A percentile compares a stretch with the other conserved stretches of the same genome.
Conservation (phyloP, 1,140 invertebrate genomes). For the Pectinophora gossypiella region DNA sequence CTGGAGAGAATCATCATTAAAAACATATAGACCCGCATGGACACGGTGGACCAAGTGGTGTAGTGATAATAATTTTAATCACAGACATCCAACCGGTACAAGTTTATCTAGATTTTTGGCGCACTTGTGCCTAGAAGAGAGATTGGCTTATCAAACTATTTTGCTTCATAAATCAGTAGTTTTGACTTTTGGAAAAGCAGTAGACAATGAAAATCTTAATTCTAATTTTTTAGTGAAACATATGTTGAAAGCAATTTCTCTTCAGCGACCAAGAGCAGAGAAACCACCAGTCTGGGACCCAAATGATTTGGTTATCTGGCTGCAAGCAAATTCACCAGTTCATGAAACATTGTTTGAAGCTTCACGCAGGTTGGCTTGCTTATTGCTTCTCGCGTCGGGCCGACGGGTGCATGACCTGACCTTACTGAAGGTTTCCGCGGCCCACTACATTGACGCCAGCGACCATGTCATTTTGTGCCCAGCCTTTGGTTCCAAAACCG, state of each 20-base stretch:
- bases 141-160: slow-evolving; percentile 30
- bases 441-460: not conserved
- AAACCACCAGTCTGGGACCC: not conserved
- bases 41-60: slow-evolving; percentile 19
- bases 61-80: slow-evolving; percentile 11
- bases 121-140: slow-evolving; percentile 14
- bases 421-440: slow-evolving; percentile 1
- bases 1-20: slow-evolving; percentile 26
- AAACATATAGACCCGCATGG: slow-evolving; percentile 24
- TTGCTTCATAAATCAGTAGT: slow-evolving; percentile 36
- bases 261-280: not conserved
- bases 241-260: slow-evolving; percentile 17
- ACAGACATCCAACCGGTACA: slow-evolving; percentile 11
- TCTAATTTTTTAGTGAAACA: slow-evolving; percentile 17
- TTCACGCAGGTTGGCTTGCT: slow-evolving; percentile 10
- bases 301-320: slow-evolving; percentile 5
- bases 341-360: slow-evolving; percentile 6
- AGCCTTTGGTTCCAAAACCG: not conserved
- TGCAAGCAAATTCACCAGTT: slow-evolving; percentile 10
- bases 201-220: slow-evolving; percentile 5
- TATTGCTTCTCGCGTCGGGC: slow-evolving; percentile 18
- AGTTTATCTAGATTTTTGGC: slow-evolving; percentile 32
- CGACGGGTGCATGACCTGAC: slow-evolving; percentile 22
- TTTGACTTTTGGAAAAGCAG: slow-evolving; percentile 23
- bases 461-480: not conserved